phyloP scores from a whole-genome alignment of 2,113 vertebrate genomes.

The Lamprotornis superbus region DNA sequence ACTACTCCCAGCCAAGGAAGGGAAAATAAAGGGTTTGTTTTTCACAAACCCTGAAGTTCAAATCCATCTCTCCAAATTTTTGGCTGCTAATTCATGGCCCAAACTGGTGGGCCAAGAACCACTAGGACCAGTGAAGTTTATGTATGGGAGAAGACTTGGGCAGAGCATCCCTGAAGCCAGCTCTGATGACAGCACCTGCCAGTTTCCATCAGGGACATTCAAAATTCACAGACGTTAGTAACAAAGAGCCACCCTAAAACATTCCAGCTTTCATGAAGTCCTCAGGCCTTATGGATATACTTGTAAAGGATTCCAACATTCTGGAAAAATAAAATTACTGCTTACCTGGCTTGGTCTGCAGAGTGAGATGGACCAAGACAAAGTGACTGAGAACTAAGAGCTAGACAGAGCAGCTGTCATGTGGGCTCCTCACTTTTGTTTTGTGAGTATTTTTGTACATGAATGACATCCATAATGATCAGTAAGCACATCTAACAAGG shows the following conservation, averaged over 20 bases:
- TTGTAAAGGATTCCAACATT: background rate
- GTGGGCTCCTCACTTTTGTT: background rate
- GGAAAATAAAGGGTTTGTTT: background rate
- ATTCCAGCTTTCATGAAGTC: background rate
- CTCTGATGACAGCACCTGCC: background rate
- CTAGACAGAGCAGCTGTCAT: background rate
- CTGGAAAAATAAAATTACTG: background rate
- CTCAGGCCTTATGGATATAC: background rate
- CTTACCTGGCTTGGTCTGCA: background rate
- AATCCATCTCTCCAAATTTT: background rate
- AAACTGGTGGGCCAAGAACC: background rate
- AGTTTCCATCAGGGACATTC: background rate
- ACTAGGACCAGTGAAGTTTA: background rate
- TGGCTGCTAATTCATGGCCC: background rate
- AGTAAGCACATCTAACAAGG: background rate
- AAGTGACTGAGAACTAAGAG: background rate
- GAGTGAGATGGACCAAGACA: background rate
- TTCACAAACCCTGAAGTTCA: background rate
- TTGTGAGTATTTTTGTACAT: background rate
- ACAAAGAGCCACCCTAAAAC: background rate
- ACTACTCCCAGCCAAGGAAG: background rate
- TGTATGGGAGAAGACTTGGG: background rate
- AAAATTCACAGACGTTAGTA: background rate
- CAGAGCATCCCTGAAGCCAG: background rate
- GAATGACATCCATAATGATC: background rate